Evolutionary conservation across 2,113 vertebrate species (phyloP).

Genomic region (Tachuris rubrigastra): DNA sequence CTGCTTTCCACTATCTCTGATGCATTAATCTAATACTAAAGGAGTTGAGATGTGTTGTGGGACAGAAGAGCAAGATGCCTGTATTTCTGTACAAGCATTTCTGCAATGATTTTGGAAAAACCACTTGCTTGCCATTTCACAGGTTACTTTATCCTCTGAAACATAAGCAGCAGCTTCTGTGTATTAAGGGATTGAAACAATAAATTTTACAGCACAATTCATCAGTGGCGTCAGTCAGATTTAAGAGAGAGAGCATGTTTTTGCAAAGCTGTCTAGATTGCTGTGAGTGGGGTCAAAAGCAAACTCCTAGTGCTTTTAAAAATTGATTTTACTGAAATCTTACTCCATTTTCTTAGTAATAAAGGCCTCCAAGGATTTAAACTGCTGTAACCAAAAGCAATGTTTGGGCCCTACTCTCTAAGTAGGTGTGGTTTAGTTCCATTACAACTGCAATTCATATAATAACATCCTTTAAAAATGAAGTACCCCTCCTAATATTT

Average conservation of each 20-base stretch:
- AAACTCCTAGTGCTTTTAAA: constrained; percentile 72
- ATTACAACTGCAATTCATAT: constrained; percentile 40
- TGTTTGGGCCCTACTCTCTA: constrained; percentile 38
- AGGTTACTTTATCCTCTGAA: constrained; percentile 11
- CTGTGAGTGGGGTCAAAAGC: constrained; percentile 68
- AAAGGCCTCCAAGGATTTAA: constrained; percentile 58
- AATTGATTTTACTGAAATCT: constrained; percentile 77
- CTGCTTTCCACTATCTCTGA: not conserved
- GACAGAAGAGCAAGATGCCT: not conserved
- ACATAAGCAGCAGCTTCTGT: constrained; percentile 23
- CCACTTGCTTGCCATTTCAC: not conserved
- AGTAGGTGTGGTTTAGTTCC: constrained; percentile 34
- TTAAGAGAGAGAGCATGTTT: constrained; percentile 58
- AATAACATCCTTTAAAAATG: constrained; percentile 39
- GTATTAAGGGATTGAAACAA: not conserved
- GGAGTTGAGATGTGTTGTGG: not conserved
- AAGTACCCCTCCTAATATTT: not conserved
- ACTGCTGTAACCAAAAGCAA: constrained; percentile 51
- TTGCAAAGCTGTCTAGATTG: constrained; percentile 68
- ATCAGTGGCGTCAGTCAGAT: constrained; percentile 63
- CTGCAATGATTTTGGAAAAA: not conserved
- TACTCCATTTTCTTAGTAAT: constrained; percentile 68
- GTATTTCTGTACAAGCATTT: not conserved
- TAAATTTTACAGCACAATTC: constrained; percentile 70
- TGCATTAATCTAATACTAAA: not conserved